These are phyloP conservation scores for Acleris sparsana DNA, from an alignment of 2,888 invertebrate genomes.

Conservation along the genomic window DNA sequence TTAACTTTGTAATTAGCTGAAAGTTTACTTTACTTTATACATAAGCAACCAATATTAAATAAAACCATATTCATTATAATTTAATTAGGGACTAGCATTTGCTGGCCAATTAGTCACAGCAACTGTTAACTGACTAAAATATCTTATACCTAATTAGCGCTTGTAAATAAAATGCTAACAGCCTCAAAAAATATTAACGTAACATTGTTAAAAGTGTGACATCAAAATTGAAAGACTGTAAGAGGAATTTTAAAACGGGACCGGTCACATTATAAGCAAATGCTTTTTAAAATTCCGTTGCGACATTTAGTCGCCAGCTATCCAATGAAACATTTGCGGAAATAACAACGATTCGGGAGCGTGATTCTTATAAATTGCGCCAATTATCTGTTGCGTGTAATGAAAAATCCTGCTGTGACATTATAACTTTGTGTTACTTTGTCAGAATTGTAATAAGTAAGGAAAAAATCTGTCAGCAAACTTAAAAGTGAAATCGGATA, in stretches of 20 bases:
- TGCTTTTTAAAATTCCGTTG: conserved; percentile 45
- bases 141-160: too few species aligned
- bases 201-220: too few species aligned
- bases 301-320: conserved; percentile 38
- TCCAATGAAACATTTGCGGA: conserved; percentile 63
- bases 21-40: not conserved
- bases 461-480: not conserved
- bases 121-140: too few species aligned
- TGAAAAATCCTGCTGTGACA: not conserved
- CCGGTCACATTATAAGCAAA: conserved; percentile 1
- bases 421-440: not conserved
- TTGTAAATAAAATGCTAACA: too few species aligned
- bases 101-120: too few species aligned
- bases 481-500: not conserved
- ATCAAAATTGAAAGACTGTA: not conserved
- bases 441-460: too few species aligned
- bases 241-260: not conserved
- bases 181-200: too few species aligned
- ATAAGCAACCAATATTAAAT: too few species aligned
- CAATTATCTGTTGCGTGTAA: conserved; percentile 59
- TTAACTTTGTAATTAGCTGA: not conserved
- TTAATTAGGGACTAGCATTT: too few species aligned
- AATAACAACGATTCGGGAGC: conserved; percentile 58
- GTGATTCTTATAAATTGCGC: conserved; percentile 70
- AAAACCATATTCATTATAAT: too few species aligned